phyloP scores from a whole-genome alignment of 2,797 vertebrate species.

The Tamandua tetradactyla region DNA sequence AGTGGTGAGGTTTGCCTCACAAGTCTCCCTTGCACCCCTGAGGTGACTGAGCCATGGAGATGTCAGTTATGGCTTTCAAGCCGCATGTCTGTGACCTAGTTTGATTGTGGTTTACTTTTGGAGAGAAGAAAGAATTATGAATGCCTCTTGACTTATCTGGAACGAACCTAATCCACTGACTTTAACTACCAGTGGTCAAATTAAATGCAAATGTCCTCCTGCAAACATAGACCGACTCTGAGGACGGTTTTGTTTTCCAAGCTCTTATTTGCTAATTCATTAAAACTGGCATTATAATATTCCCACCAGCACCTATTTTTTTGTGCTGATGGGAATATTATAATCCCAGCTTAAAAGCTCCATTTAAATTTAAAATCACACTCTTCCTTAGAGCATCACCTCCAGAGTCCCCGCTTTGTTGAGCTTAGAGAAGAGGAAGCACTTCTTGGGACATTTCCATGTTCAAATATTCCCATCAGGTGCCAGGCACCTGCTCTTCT shows the following conservation, averaged over 20 bases:
- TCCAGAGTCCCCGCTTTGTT: neutral
- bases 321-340: no score
- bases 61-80: constrained; percentile 72
- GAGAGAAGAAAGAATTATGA: constrained; percentile 59
- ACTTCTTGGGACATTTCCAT: constrained; percentile 11
- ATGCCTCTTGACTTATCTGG: constrained; percentile 54
- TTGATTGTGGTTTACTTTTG: constrained; percentile 70
- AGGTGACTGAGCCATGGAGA: constrained; percentile 66
- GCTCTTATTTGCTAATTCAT: constrained; percentile 22
- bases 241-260: neutral
- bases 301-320: neutral
- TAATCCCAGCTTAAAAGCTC: neutral
- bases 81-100: constrained; percentile 73
- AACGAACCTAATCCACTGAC: constrained; percentile 38
- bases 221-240: neutral
- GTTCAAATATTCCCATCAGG: constrained; percentile 29
- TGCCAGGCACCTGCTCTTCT: constrained; percentile 27
- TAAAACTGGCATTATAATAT: neutral
- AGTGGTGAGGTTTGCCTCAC: neutral
- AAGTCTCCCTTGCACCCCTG: constrained; percentile 35
- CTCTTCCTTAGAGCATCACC: neutral
- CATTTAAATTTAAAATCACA: neutral
- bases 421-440: neutral
- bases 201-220: neutral
- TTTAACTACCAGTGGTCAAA: constrained; percentile 39